Conservation (phyloP, 2,888 invertebrate genomes). For the Drosophila mercatorum region DNA sequence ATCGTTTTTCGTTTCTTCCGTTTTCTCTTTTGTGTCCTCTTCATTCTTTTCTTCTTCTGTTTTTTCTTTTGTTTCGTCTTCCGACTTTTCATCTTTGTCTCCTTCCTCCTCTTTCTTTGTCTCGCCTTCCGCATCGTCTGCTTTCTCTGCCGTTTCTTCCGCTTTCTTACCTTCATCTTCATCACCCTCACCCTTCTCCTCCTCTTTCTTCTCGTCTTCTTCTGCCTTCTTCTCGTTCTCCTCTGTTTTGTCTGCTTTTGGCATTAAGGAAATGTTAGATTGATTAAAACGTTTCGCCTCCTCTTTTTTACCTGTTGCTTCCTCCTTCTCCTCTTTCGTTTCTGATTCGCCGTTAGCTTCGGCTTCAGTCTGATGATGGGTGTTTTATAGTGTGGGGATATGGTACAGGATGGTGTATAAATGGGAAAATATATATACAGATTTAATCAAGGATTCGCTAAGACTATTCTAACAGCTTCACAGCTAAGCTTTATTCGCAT, state of each 20-base stretch:
- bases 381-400: constrained; percentile 6
- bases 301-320: constrained; percentile 57
- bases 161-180: constrained; percentile 26
- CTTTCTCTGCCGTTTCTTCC: constrained; percentile 15
- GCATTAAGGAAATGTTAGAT: constrained; percentile 30
- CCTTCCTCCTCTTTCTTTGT: constrained; percentile 19
- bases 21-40: constrained; percentile 13
- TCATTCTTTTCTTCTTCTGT: constrained; percentile 12
- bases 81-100: constrained; percentile 1
- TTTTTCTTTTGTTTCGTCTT: constrained; percentile 12
- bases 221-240: constrained; percentile 26
- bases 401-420: constrained; percentile 20
- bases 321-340: constrained; percentile 45
- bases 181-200: constrained; percentile 6
- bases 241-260: constrained; percentile 37
- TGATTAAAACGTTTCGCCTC: constrained; percentile 12
- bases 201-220: constrained; percentile 27
- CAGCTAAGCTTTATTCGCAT: constrained; percentile 33
- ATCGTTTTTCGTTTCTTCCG: constrained; percentile 15
- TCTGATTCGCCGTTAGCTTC: constrained; percentile 47
- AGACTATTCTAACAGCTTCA: constrained; percentile 10
- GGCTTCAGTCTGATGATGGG: constrained; percentile 55
- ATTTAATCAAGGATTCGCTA: constrained; percentile 24
- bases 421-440: constrained; percentile 53
- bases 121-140: constrained; percentile 15